Evolutionary conservation across 2,113 vertebrate species (phyloP), one percentile per base, ranked within the genome.

Genomic region (Gadus macrocephalus): DNA sequence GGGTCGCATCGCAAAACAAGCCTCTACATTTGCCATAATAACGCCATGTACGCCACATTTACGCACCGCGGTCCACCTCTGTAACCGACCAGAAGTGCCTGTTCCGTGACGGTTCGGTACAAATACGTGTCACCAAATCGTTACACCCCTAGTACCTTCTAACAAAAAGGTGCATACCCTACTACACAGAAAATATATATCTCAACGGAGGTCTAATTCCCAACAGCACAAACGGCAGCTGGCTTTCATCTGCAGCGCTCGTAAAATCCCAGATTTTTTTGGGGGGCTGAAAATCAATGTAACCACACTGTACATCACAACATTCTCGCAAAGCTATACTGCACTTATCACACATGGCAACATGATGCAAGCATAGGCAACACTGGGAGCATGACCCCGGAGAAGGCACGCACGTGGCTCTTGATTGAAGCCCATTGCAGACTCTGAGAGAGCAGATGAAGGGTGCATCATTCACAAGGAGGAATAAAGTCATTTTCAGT

Each of bases 401-500:
- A 9, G 73, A 22, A 56, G 49, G 35, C 53, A 20, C 61, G 64
- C 74, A 82, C 28, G 72, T 74, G 78, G 77, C 35, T 62, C 64
- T 66, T 79, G 67, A 85, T 86, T 85, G 78, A 83, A 82, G 78
- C 56, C 71, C 22, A 62, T 71, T 60, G 60, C 70, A 78, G 17
- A 71, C 62, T 78, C 17, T 14, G 49, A 62, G 68, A 62, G 20
- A 25, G 60, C 73, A 79, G 79, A 86, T 85, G 75, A 89, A 88
- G 86, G 79, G 75, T 79, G 76, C 84, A 81, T 84, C 81, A 72
- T 75, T 86, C 83, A 81, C n/a, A 2, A 56, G 69, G 68, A 80
- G 66, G 72, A 79, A 81, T 82, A 70, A 77, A 85, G 85, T 78
- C 79, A 79, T 85, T 88, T 80, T 84, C 74, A 77, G 76, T 81